Conservation (phyloP, 2,797 vertebrate genomes). For the Triplophysa bombifrons region DNA sequence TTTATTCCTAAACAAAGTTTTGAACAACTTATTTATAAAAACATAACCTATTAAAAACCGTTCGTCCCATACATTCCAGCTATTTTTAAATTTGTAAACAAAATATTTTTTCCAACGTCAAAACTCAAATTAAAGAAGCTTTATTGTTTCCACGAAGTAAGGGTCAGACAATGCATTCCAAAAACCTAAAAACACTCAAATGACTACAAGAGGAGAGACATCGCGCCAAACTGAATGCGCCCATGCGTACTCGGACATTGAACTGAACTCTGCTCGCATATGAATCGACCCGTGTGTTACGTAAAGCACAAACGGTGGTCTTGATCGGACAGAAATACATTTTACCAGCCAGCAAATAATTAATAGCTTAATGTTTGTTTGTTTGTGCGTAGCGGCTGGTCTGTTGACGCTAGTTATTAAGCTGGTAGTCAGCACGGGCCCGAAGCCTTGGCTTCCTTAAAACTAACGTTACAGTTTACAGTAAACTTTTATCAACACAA, state of each 20-base stretch:
- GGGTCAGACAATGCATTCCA: background rate
- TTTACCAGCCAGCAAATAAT: background rate
- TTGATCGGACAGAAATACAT: background rate
- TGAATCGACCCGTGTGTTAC: background rate
- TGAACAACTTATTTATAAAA: no score
- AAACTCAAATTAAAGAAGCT: no score
- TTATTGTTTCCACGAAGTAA: background rate
- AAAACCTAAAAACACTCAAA: background rate
- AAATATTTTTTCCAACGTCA: no score
- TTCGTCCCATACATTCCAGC: no score
- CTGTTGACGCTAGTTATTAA: background rate
- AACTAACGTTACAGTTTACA: background rate
- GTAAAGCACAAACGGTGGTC: background rate
- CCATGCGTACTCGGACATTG: background rate
- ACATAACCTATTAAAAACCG: no score
- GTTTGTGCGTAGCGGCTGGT: background rate
- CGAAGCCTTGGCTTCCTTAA: background rate
- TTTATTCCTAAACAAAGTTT: no score
- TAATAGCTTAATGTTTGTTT: background rate
- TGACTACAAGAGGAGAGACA: background rate
- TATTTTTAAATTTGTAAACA: no score
- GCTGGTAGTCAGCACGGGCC: constrained; percentile 18
- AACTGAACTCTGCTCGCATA: background rate
- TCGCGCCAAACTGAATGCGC: constrained; percentile 30
- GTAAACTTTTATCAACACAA: background rate